Percentiles rank a stretch among this genome's conserved stretches.
phyloP scores from a whole-genome alignment of 2,113 vertebrate genomes.

The Campylomormyrus numenius region DNA sequence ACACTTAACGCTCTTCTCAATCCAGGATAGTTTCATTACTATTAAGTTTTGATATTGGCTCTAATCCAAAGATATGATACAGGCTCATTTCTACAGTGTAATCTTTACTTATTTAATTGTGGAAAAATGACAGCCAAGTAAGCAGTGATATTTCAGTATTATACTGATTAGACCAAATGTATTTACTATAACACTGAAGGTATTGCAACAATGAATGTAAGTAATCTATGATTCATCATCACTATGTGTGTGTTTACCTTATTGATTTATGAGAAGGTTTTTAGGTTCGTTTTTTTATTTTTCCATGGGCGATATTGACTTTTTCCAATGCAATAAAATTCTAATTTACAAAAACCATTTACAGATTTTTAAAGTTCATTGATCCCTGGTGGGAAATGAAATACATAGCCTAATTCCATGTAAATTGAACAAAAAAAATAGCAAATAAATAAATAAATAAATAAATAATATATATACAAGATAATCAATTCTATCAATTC shows the following conservation, averaged over 20 bases:
- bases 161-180: background rate
- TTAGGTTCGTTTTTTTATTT: background rate
- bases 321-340: background rate
- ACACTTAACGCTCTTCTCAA: background rate
- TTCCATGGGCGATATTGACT: background rate
- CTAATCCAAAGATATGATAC: background rate
- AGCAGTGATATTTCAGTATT: background rate
- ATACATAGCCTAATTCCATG: background rate
- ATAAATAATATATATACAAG: background rate
- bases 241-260: background rate
- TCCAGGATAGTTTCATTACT: background rate
- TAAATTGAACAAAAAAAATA: background rate
- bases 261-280: background rate
- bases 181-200: background rate
- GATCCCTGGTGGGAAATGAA: background rate
- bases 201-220: background rate
- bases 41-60: background rate
- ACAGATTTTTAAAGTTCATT: background rate
- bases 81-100: background rate
- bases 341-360: background rate
- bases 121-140: background rate
- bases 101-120: background rate
- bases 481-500: background rate
- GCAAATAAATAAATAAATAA: background rate
- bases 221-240: background rate